Evolutionary conservation across 2,888 invertebrate genomes (phyloP).

Genomic region (Ariolimax columbianus): DNA sequence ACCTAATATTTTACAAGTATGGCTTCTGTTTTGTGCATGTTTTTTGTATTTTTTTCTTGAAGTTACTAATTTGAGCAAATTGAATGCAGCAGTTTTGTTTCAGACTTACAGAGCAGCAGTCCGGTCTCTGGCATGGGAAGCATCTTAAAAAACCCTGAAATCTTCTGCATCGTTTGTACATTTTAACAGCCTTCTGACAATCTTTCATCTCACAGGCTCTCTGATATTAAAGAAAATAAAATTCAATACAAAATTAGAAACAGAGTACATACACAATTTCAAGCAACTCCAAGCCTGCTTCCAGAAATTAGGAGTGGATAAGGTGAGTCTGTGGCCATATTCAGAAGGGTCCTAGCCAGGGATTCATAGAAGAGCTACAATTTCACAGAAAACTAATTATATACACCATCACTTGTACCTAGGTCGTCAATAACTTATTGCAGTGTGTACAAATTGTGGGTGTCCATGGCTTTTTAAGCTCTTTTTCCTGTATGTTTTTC

Average conservation of each 20-base stretch:
- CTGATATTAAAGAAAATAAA: conserved; percentile 39
- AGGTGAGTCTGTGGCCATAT: conserved; percentile 84
- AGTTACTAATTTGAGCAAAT: too few species aligned
- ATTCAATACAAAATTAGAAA: conserved; percentile 97
- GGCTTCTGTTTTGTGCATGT: too few species aligned
- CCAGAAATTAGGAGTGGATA: conserved; percentile 98
- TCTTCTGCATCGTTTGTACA: background rate
- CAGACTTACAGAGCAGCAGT: background rate
- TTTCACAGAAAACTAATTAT: too few species aligned
- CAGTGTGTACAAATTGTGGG: too few species aligned
- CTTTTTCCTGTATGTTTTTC: too few species aligned
- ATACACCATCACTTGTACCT: too few species aligned
- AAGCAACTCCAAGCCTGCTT: conserved; percentile 97
- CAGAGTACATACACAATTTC: conserved; percentile 99
- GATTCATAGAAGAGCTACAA: background rate
- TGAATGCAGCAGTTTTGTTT: conserved; percentile 3
- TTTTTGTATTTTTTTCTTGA: too few species aligned
- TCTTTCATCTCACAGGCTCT: conserved; percentile 24
- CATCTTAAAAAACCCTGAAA: background rate
- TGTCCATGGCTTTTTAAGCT: too few species aligned
- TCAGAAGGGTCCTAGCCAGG: background rate
- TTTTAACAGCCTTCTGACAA: background rate
- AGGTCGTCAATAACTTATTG: too few species aligned
- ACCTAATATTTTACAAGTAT: too few species aligned
- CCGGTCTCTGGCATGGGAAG: background rate